These are phyloP conservation scores for Trichonephila clavata DNA, from an alignment of 1,140 invertebrate species.

Conservation along the genomic window DNA sequence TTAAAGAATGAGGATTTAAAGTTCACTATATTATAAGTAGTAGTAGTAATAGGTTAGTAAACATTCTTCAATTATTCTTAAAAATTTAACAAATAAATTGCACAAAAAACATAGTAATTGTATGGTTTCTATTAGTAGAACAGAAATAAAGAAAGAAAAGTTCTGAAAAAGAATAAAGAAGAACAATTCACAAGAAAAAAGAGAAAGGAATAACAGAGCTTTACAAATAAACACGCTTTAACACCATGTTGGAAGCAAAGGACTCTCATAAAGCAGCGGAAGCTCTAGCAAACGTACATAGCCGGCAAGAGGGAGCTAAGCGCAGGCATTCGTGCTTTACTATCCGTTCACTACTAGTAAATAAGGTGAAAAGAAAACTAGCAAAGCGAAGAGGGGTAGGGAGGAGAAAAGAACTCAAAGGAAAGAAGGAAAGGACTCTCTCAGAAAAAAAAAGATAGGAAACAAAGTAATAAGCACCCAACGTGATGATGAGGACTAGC, in stretches of 20 bases:
- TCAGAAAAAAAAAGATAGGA: conserved; percentile 1
- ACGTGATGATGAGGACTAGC: conserved; percentile 63
- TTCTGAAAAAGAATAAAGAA: background rate
- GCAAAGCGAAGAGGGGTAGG: background rate
- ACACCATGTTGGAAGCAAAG: background rate
- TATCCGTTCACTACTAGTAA: background rate
- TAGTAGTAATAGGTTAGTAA: no score
- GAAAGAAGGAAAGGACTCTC: background rate
- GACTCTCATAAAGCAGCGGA: conserved; percentile 13
- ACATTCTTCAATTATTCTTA: no score
- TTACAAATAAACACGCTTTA: conserved; percentile 12
- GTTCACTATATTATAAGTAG: no score
- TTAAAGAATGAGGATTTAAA: no score
- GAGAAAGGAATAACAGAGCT: conserved; percentile 21
- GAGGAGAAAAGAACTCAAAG: conserved; percentile 3
- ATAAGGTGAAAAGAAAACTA: conserved; percentile 30
- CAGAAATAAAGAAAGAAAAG: no score
- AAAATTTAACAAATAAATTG: no score
- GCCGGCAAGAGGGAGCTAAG: conserved; percentile 18
- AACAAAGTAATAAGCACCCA: conserved; percentile 55
- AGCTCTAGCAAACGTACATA: conserved; percentile 17
- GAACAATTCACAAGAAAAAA: background rate
- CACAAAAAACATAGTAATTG: no score
- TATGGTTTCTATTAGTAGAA: background rate
- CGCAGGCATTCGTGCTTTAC: conserved; percentile 53